Evolutionary conservation across 1,140 invertebrate species (phyloP).

Genomic region (Pachypsylla venusta): DNA sequence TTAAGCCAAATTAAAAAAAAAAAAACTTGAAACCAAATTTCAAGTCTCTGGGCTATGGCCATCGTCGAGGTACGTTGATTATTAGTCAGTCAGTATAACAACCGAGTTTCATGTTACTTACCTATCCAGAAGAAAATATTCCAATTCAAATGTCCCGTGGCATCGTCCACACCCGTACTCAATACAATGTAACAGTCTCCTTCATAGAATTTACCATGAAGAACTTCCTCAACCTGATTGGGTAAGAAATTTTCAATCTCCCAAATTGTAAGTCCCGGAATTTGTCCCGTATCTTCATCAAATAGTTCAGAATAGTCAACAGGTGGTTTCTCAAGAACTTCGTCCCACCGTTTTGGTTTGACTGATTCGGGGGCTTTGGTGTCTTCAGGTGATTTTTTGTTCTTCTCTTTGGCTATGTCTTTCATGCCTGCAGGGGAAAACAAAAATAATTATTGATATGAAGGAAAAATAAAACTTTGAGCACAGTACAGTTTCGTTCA

Average conservation of each 20-base stretch:
- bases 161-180: slow-evolving; percentile 74
- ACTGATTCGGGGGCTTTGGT: slow-evolving; percentile 43
- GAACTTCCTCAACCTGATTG: slow-evolving; percentile 47
- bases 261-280: slow-evolving; percentile 78
- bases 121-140: slow-evolving; percentile 98
- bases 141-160: not conserved
- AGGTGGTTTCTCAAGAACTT: slow-evolving; percentile 70
- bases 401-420: slow-evolving; percentile 85
- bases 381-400: slow-evolving; percentile 43
- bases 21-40: no score
- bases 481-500: no score
- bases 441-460: no score
- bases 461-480: no score
- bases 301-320: slow-evolving; percentile 99
- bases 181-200: slow-evolving; percentile 98
- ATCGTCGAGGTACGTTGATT: no score
- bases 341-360: slow-evolving; percentile 34
- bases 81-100: no score
- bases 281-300: slow-evolving; percentile 90
- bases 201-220: slow-evolving; percentile 97
- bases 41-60: no score
- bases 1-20: no score
- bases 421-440: slow-evolving; percentile 63
- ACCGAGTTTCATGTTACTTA: no score
- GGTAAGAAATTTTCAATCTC: slow-evolving; percentile 99